These are phyloP conservation scores for Platorchestia sp. DNA, from an alignment of 1,140 invertebrate genomes.

Conservation along the genomic window DNA sequence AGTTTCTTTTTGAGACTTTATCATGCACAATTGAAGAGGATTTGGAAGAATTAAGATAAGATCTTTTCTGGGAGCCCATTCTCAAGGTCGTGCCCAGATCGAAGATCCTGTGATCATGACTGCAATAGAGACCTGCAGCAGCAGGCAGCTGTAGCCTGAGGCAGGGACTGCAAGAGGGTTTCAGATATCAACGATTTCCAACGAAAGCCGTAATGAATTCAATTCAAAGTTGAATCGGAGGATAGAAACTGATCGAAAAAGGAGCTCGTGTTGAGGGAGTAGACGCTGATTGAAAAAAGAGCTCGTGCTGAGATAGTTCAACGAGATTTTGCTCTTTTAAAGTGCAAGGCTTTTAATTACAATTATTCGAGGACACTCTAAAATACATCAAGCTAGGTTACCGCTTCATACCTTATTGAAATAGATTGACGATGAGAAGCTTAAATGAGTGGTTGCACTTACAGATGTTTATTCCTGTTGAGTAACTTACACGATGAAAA, in stretches of 20 bases:
- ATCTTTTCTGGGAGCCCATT: neutral
- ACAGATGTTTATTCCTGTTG: too few species aligned
- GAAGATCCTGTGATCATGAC: neutral
- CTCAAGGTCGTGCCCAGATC: neutral
- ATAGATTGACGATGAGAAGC: too few species aligned
- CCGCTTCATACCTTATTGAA: too few species aligned
- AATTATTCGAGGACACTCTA: too few species aligned
- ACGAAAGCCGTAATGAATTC: neutral
- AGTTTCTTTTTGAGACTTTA: neutral
- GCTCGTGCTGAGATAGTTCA: neutral
- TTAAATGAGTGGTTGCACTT: too few species aligned
- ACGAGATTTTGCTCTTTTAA: too few species aligned
- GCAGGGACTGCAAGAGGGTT: neutral
- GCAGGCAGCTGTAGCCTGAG: neutral
- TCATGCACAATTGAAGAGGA: neutral
- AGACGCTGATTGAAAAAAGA: neutral
- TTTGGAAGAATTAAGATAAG: neutral
- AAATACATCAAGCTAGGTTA: too few species aligned
- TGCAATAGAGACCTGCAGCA: neutral
- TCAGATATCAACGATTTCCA: neutral
- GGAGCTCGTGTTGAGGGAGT: neutral
- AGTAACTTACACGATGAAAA: too few species aligned
- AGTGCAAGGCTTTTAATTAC: neutral
- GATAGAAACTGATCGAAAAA: neutral
- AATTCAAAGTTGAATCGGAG: neutral